phyloP scores from a whole-genome alignment of 2,888 invertebrate species.

The Ormyrus thymus region DNA sequence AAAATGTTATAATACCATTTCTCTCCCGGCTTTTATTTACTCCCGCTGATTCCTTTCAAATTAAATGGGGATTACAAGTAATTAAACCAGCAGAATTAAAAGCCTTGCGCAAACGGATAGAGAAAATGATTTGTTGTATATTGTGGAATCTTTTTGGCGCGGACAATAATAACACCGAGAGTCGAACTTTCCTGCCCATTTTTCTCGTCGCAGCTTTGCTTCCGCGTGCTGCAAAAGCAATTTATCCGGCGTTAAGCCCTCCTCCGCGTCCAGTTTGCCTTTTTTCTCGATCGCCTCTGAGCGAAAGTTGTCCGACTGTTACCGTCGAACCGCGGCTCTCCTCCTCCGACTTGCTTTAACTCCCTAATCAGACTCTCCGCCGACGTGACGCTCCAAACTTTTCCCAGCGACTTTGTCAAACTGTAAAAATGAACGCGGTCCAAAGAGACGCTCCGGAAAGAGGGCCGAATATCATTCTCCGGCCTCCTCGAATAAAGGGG shows the following conservation, averaged over 20 bases:
- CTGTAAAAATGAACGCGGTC: too few species aligned
- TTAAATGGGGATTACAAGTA: too few species aligned
- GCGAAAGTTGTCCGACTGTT: background rate
- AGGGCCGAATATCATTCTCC: too few species aligned
- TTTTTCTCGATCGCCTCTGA: background rate
- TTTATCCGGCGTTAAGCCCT: background rate
- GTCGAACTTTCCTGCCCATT: background rate
- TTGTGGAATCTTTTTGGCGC: too few species aligned
- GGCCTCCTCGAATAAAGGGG: too few species aligned
- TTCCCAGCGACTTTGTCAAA: too few species aligned
- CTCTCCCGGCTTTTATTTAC: background rate
- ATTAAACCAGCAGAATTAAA: too few species aligned
- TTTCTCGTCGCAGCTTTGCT: constrained; percentile 3
- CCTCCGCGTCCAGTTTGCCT: background rate
- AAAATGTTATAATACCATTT: background rate
- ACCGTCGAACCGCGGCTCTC: background rate
- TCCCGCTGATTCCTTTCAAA: background rate
- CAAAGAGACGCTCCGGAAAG: too few species aligned
- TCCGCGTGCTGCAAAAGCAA: constrained; percentile 11
- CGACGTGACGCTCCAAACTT: too few species aligned
- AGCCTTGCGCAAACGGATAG: background rate
- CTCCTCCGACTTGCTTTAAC: background rate
- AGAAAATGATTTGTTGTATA: background rate
- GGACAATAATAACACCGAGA: too few species aligned
- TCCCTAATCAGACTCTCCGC: too few species aligned